A percentile compares a stretch with the other conserved stretches of the same genome.
Evolutionary conservation across 2,113 vertebrate species (phyloP).

Genomic region (Apteryx owenii): DNA sequence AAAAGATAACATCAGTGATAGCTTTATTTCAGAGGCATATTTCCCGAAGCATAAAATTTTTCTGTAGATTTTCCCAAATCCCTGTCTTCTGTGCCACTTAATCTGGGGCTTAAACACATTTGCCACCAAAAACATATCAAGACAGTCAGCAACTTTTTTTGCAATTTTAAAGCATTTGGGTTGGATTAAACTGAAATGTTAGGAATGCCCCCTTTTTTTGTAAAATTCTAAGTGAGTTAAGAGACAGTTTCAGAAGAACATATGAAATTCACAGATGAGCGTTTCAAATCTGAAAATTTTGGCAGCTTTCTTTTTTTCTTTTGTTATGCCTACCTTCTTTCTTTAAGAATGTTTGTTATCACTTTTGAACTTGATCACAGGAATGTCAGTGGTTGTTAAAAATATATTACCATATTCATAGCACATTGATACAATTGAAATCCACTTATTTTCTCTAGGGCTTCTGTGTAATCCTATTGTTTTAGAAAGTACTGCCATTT

Average conservation of each 20-base stretch:
- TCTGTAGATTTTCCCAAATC: constrained; percentile 15
- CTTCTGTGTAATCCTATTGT: not conserved
- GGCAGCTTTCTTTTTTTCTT: not conserved
- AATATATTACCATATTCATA: constrained; percentile 25
- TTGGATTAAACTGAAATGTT: not conserved
- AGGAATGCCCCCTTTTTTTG: not conserved
- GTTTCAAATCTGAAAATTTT: not conserved
- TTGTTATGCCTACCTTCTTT: not conserved
- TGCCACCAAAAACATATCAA: not conserved
- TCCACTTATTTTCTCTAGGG: not conserved
- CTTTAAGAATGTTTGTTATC: not conserved
- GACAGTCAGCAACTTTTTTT: not conserved
- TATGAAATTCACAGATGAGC: not conserved
- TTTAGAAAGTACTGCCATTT: not conserved
- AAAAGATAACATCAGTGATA: not conserved
- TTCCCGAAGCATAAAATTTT: not conserved
- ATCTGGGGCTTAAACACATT: not conserved
- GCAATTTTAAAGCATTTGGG: not conserved
- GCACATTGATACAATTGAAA: not conserved
- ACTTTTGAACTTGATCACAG: not conserved
- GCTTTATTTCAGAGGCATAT: not conserved
- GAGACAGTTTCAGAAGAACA: not conserved
- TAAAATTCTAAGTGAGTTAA: not conserved
- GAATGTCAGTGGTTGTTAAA: not conserved
- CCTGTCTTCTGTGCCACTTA: not conserved